Evolutionary conservation across 2,113 vertebrate species (phyloP).

Genomic region (Ia io): DNA sequence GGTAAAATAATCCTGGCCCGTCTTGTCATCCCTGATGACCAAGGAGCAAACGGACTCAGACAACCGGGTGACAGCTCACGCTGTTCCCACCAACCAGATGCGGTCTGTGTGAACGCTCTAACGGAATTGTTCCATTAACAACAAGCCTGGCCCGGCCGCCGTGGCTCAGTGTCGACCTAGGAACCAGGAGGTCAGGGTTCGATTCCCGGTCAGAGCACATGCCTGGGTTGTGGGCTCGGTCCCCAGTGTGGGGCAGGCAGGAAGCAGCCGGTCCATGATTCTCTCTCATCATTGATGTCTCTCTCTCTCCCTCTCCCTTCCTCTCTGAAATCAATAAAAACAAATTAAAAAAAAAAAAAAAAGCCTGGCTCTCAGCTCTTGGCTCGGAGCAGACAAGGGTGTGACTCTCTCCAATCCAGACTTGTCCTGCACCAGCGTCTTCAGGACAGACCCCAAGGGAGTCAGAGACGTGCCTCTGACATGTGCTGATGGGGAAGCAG

Average conservation of each 20-base stretch:
- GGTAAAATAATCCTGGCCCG: not conserved
- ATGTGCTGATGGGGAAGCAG: not conserved
- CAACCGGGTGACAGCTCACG: not conserved
- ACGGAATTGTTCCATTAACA: not conserved
- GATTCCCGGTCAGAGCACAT: too few species aligned
- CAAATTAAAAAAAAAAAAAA: too few species aligned
- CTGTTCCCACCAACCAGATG: not conserved
- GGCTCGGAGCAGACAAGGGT: not conserved
- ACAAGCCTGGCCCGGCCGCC: too few species aligned
- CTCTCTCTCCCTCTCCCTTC: too few species aligned
- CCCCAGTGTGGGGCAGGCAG: too few species aligned
- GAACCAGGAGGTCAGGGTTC: too few species aligned
- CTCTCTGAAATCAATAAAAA: too few species aligned
- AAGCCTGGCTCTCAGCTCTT: not conserved
- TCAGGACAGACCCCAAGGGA: not conserved
- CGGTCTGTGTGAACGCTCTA: not conserved
- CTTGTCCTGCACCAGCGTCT: not conserved
- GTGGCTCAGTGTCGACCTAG: too few species aligned
- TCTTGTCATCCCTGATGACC: not conserved
- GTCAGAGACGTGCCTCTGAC: not conserved
- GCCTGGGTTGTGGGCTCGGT: too few species aligned
- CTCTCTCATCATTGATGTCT: too few species aligned
- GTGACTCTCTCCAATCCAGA: not conserved
- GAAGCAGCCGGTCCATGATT: too few species aligned
- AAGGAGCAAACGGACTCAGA: not conserved